Evolutionary conservation across 2,888 invertebrate species (phyloP), one percentile per base, ranked within the genome.

Genomic region (Aplocera efformata): DNA sequence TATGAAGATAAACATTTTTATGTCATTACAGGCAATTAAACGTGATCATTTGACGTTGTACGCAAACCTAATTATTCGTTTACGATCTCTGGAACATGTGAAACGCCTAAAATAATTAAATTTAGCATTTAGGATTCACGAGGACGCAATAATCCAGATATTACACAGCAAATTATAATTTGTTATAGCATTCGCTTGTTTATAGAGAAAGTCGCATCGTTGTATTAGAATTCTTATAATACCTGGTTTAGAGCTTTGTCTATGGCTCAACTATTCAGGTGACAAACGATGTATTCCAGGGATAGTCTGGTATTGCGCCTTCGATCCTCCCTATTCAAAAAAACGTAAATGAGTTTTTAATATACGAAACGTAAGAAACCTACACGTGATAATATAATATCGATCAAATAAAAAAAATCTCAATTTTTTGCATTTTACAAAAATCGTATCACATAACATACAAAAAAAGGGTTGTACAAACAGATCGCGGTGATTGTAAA

Each of bases 91-190:
- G 48, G 45, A 57, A 58, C 52, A 50, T 58, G 50, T 56, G 53
- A 40, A 56, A 39, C 42, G 40, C 41, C 10, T 32, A 24, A 49
- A 44, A 42, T 35, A 43, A 39, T 45, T 32, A 17, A 43, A 39
- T 43, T 22, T 58, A 78, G 78, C 83, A 84, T 84, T 84, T 68
- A 85, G 83, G 83, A 84, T 84, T 84, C 84, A 84, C 82, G 81
- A 79, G 63, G 82, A 78, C 83, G 84, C 83, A 84, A 84, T 80
- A 72, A 51, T 55, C 65, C 67, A 63, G 60, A 63, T 47, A 53
- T 17, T 3, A 17, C 13, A 17, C 5, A 17, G 13, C 2, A 5
- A 17, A 17, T 17, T 3, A 17, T 17, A 3, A 46, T 10, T 8
- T 17, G 2, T 24, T 10, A 33, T 27, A 27, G 6, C 6, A 10